Evolutionary conservation across 2,797 vertebrate species (phyloP).

Genomic region (Pogonophryne albipinna): DNA sequence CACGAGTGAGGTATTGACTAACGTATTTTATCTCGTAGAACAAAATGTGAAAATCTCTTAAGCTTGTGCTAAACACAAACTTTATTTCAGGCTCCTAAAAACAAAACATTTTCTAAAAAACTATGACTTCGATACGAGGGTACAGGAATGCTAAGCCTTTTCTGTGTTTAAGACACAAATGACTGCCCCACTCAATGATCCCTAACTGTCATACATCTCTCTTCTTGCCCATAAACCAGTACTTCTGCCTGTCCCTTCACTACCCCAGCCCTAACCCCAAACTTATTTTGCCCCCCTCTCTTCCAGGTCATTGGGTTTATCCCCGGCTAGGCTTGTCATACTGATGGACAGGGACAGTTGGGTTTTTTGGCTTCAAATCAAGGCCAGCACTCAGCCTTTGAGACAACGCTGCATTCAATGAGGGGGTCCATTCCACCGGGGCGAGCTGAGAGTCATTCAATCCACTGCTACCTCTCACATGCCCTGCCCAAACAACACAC

Average conservation of each 20-base stretch:
- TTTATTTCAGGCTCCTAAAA: no score
- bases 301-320: constrained; percentile 67
- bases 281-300: constrained; percentile 20
- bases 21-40: no score
- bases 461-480: constrained; percentile 54
- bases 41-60: no score
- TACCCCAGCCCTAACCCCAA: constrained; percentile 15
- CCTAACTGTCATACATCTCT: not conserved
- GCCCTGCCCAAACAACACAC: constrained; percentile 32
- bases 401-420: constrained; percentile 72
- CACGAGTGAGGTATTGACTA: no score
- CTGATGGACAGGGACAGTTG: constrained; percentile 80
- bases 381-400: constrained; percentile 60
- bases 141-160: no score
- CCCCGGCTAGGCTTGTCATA: constrained; percentile 51
- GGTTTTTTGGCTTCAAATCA: constrained; percentile 71
- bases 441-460: constrained; percentile 62
- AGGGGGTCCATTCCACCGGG: constrained; percentile 57
- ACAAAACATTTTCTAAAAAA: no score
- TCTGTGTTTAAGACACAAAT: no score
- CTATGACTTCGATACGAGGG: no score
- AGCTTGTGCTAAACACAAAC: no score
- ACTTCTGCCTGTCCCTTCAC: constrained; percentile 3
- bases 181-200: not conserved
- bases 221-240: not conserved